A percentile compares a stretch with the other conserved stretches of the same genome.
Conservation (phyloP, 2,888 invertebrate genomes). For the Marronus borbonicus region DNA sequence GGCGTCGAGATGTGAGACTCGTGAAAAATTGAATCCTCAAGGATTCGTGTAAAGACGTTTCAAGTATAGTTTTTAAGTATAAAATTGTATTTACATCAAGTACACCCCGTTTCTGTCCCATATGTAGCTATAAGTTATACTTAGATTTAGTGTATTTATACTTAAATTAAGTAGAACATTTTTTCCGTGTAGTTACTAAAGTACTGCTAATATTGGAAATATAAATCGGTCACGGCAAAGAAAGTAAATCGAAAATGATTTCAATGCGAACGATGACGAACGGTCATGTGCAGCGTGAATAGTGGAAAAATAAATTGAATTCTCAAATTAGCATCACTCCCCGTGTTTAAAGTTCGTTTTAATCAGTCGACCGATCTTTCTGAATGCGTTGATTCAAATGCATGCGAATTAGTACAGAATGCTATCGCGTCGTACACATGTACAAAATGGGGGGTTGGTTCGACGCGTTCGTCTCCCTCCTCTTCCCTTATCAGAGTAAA, state of each 20-base stretch:
- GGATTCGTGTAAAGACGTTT: no score
- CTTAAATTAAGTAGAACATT: no score
- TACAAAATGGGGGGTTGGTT: slow-evolving; percentile 56
- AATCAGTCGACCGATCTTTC: slow-evolving; percentile 68
- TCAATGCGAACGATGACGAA: neutral
- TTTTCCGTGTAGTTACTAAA: no score
- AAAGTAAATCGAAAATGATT: slow-evolving; percentile 15
- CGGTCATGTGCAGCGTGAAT: slow-evolving; percentile 12
- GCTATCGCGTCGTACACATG: slow-evolving; percentile 67
- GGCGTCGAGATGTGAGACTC: no score
- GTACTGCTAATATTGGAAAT: neutral
- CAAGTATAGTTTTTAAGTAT: no score
- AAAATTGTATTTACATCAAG: no score
- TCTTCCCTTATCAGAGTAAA: slow-evolving; percentile 70
- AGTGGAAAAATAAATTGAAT: slow-evolving; percentile 58
- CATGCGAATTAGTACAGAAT: slow-evolving; percentile 66
- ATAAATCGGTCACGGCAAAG: slow-evolving; percentile 20
- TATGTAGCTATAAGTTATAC: no score
- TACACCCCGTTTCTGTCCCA: no score
- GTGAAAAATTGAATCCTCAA: no score
- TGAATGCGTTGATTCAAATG: slow-evolving; percentile 68
- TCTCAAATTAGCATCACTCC: slow-evolving; percentile 65
- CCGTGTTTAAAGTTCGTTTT: slow-evolving; percentile 67
- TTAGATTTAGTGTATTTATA: no score
- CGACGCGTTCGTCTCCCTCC: slow-evolving; percentile 51